Conservation (phyloP, 2,888 invertebrate species). For the Ormyrus nitidulus region DNA sequence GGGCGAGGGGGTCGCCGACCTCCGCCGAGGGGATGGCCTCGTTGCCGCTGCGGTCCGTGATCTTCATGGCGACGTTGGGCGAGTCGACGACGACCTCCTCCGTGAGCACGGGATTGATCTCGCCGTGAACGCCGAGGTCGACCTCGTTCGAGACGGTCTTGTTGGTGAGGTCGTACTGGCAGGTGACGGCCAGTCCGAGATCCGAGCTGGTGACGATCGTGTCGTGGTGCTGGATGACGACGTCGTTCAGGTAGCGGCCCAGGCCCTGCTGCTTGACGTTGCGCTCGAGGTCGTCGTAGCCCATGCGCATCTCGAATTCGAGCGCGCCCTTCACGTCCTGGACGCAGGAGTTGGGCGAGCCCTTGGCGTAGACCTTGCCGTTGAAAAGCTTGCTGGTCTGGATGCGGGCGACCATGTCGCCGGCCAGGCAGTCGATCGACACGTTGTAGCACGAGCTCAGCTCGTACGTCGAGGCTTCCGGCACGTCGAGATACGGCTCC, state of each 20-base stretch:
- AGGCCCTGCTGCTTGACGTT: constrained; percentile 93
- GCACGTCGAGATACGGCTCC: constrained; percentile 93
- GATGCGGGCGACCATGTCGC: constrained; percentile 94
- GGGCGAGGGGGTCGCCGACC: constrained; percentile 93
- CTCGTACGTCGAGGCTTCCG: constrained; percentile 94
- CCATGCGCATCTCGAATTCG: constrained; percentile 94
- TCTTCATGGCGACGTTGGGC: constrained; percentile 96
- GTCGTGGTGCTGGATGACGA: constrained; percentile 96
- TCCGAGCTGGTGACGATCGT: constrained; percentile 96
- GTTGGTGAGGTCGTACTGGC: constrained; percentile 95
- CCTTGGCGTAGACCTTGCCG: constrained; percentile 96
- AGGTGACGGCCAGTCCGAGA: constrained; percentile 93
- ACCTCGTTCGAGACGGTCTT: constrained; percentile 96
- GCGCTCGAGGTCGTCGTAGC: constrained; percentile 94
- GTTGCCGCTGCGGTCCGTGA: constrained; percentile 89
- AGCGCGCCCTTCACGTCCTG: constrained; percentile 91
- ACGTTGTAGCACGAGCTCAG: constrained; percentile 96
- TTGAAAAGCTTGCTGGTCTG: constrained; percentile 94
- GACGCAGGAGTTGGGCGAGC: constrained; percentile 94
- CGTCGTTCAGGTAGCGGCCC: constrained; percentile 92
- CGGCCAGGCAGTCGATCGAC: constrained; percentile 92
- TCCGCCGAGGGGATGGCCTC: constrained; percentile 91
- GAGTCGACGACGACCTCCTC: constrained; percentile 96
- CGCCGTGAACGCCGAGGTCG: constrained; percentile 91
- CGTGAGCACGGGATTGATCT: constrained; percentile 89